Base-by-base conservation (phyloP, 2,888 invertebrate genomes). In the Drosophila planitibia region DNA sequence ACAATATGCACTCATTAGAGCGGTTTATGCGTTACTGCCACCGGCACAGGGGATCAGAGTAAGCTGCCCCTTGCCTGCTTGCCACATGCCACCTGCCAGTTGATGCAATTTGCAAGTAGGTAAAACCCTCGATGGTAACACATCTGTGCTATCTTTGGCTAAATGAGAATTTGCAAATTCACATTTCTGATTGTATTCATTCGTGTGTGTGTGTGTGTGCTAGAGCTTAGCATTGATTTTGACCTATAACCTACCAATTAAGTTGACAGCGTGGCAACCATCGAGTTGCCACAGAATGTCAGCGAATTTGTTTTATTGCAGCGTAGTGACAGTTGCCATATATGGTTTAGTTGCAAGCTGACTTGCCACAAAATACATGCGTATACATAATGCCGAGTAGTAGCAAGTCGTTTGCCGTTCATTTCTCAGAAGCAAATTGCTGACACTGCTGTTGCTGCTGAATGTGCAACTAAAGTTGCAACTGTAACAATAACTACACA, bases 401-500 rank as follows among this genome's bases (percentile, higher is more conserved):
- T 14, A 7, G 22, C 22, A 78, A 58, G 66, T 60, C 65, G 66
- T 70, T 71, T 88, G 90, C 85, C 87, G 81, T 87, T 89, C 82
- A 74, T 82, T 81, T 74, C 73, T 57, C 76, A 73, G 76, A 39
- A 67, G 77, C 55, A 83, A 77, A 83, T 66, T 74, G 76, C 68
- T 71, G 75, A 35, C 54, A 70, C 35, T 53, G 75, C 62, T 70
- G 65, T 12, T 67, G 82, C 73, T 84, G 84, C 85, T 89, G 85
- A 89, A 87, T 85, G 85, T 87, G 85, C 86, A 89, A 89, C 90
- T 79, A 90, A 83, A 90, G 89, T 85, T 83, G 87, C 87, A 73
- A 51, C 74, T 79, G 76, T 74, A 65, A 61, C 63, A 73, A 53
- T 70, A 70, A 81, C 73, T 68, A 66, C 52, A 60, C 66, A 55